Evolutionary conservation across 2,888 invertebrate genomes (phyloP).

Genomic region (Zonitis immaculata): DNA sequence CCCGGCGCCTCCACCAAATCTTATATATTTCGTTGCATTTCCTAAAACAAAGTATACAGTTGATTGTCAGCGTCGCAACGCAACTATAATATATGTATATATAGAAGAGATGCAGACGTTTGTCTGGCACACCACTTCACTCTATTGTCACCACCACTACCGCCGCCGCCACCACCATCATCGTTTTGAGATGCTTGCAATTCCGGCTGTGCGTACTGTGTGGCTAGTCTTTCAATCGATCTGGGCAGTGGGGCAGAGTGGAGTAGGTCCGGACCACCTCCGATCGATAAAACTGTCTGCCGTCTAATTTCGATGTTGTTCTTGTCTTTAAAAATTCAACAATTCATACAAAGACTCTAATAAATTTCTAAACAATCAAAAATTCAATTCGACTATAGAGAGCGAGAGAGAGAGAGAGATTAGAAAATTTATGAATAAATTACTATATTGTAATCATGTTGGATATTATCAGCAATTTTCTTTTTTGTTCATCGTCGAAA

Average conservation of each 20-base stretch:
- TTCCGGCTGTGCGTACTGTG: constrained; percentile 22
- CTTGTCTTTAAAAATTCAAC: background rate
- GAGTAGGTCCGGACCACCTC: constrained; percentile 24
- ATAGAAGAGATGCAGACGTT: constrained; percentile 16
- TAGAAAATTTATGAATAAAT: too few species aligned
- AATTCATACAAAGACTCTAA: background rate
- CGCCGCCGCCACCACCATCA: background rate
- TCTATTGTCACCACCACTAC: background rate
- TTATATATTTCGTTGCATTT: constrained; percentile 15
- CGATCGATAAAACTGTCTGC: constrained; percentile 28
- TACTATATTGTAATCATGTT: too few species aligned
- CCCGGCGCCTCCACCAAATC: background rate
- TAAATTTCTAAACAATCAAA: background rate
- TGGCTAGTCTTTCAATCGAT: constrained; percentile 19
- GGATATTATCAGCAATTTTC: background rate
- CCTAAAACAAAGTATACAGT: constrained; percentile 14
- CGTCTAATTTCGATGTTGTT: too few species aligned
- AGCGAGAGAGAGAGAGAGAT: too few species aligned
- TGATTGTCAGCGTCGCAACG: constrained; percentile 13
- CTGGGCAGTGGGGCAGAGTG: constrained; percentile 28
- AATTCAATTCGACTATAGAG: too few species aligned
- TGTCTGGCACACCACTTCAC: constrained; percentile 13
- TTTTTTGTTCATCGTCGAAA: background rate
- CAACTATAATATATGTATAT: constrained; percentile 8
- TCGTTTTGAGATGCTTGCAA: constrained; percentile 13